Evolutionary conservation across 2,113 vertebrate genomes (phyloP).

Genomic region (Crotophaga sulcirostris): DNA sequence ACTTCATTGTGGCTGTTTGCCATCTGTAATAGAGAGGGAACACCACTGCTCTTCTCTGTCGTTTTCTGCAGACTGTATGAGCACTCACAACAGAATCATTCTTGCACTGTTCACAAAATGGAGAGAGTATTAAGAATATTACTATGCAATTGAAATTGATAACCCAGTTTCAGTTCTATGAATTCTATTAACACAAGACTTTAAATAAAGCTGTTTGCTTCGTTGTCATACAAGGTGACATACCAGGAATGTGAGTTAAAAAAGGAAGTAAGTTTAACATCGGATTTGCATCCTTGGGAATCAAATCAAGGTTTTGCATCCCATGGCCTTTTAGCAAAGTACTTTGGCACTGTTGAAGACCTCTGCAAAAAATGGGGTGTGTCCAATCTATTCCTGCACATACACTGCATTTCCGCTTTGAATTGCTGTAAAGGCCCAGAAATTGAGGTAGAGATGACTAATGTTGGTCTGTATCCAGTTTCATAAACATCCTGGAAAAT

Average conservation of each 20-base stretch:
- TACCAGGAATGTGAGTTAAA: background rate
- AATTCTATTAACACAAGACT: background rate
- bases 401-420: background rate
- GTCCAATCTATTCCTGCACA: background rate
- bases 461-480: background rate
- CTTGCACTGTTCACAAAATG: background rate
- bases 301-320: background rate
- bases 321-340: background rate
- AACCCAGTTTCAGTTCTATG: background rate
- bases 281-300: background rate
- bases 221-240: background rate
- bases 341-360: background rate
- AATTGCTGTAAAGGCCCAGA: background rate
- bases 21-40: background rate
- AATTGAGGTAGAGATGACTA: background rate
- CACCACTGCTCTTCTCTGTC: fast-evolving
- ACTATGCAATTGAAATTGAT: background rate
- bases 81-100: background rate
- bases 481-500: background rate
- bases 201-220: background rate
- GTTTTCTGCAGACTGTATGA: background rate
- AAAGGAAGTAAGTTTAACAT: background rate
- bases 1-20: background rate
- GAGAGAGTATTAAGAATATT: background rate
- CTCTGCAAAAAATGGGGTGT: background rate